Percentiles rank a stretch among this genome's conserved stretches.
These are phyloP conservation scores for Urocynchramus pylzowi DNA, from an alignment of 2,113 vertebrate genomes.

Conservation along the genomic window DNA sequence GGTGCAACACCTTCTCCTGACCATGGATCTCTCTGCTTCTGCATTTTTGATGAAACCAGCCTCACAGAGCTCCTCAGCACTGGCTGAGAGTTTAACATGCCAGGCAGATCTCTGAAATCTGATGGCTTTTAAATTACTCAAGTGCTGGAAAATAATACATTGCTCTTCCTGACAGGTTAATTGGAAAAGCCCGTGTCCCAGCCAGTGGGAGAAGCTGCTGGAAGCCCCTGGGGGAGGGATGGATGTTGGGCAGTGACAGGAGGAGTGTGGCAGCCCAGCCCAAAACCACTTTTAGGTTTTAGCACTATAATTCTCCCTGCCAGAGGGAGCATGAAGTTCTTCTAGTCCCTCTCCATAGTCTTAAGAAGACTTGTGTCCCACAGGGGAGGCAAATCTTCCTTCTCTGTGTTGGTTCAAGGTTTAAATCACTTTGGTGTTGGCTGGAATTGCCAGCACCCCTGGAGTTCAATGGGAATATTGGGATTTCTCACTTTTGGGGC, in stretches of 20 bases:
- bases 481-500: not conserved
- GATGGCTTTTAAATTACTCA: constrained; percentile 40
- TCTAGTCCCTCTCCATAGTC: not conserved
- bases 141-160: constrained; percentile 34
- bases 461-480: not conserved
- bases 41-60: not conserved
- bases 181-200: constrained; percentile 28
- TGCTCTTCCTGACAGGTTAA: constrained; percentile 64
- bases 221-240: not conserved
- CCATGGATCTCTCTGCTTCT: not conserved
- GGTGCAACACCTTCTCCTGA: not conserved
- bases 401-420: not conserved
- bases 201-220: not conserved
- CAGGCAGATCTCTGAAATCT: constrained; percentile 26
- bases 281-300: not conserved
- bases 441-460: not conserved
- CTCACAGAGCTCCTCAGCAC: not conserved
- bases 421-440: not conserved
- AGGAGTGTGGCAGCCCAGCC: not conserved
- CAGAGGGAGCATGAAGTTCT: not conserved
- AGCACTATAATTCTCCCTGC: not conserved
- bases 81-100: constrained; percentile 23
- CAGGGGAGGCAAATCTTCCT: not conserved
- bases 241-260: not conserved
- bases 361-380: not conserved